Evolutionary conservation across 2,113 vertebrate genomes (phyloP).

Genomic region (Protobothrops mucrosquamatus): DNA sequence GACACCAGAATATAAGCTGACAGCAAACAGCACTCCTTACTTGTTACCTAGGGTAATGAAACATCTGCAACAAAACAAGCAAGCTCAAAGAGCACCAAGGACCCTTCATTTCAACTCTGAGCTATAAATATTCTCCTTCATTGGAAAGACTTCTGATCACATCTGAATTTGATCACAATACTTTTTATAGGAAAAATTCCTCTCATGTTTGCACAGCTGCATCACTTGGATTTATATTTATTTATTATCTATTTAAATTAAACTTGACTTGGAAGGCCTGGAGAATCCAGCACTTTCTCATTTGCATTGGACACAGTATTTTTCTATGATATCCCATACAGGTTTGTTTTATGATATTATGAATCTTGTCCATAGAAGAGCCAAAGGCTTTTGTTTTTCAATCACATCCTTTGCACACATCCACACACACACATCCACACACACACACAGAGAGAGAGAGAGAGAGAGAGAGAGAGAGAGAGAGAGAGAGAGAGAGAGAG

Average conservation of each 20-base stretch:
- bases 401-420: not conserved
- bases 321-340: not conserved
- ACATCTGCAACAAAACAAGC: too few species aligned
- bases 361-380: not conserved
- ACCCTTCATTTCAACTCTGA: too few species aligned
- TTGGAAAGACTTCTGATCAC: not conserved
- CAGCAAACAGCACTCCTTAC: too few species aligned
- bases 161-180: not conserved
- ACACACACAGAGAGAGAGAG: too few species aligned
- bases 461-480: not conserved
- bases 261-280: not conserved
- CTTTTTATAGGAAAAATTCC: not conserved
- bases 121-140: too few species aligned
- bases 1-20: too few species aligned
- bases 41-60: too few species aligned
- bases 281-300: not conserved
- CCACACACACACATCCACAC: too few species aligned
- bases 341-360: not conserved
- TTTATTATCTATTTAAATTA: not conserved
- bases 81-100: too few species aligned
- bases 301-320: not conserved
- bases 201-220: constrained; percentile 16
- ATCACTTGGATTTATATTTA: constrained; percentile 38
- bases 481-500: too few species aligned
- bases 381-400: not conserved